These are phyloP conservation scores for Pollenia labialis DNA, from an alignment of 2,888 invertebrate genomes.

Conservation along the genomic window DNA sequence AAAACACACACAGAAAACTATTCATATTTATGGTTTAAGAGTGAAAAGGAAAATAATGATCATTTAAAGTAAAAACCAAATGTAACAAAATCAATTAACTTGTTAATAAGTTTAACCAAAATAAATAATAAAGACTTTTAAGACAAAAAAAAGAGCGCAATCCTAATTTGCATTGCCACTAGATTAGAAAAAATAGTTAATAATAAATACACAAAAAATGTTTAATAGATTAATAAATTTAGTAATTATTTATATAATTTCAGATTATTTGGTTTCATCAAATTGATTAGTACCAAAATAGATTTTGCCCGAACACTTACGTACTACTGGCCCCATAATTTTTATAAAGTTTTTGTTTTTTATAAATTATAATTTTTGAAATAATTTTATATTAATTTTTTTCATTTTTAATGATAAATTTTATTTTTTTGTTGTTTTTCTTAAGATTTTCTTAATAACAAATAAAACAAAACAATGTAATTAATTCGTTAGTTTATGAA, in stretches of 20 bases:
- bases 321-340: conserved; percentile 84
- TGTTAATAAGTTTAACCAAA: conserved; percentile 16
- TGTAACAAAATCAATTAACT: conserved; percentile 30
- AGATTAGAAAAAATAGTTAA: conserved; percentile 16
- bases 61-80: background rate
- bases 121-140: conserved; percentile 11
- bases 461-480: conserved; percentile 39
- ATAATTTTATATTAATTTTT: conserved; percentile 46
- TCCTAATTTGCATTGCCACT: conserved; percentile 60
- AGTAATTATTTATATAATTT: conserved; percentile 19
- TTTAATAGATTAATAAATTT: conserved; percentile 3
- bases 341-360: conserved; percentile 57
- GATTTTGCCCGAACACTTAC: conserved; percentile 85
- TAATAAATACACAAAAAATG: background rate
- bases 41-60: conserved; percentile 1
- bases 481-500: conserved; percentile 29
- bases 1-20: conserved; percentile 71
- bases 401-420: conserved; percentile 33
- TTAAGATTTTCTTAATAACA: conserved; percentile 51
- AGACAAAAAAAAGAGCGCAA: conserved; percentile 30
- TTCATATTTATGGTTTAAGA: conserved; percentile 12
- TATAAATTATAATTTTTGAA: conserved; percentile 40
- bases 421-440: conserved; percentile 71
- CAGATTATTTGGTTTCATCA: conserved; percentile 43
- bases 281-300: conserved; percentile 82